A percentile compares a stretch with the other conserved stretches of the same genome.
Evolutionary conservation across 2,113 vertebrate species (phyloP).

Genomic region (Larimichthys polyactis): DNA sequence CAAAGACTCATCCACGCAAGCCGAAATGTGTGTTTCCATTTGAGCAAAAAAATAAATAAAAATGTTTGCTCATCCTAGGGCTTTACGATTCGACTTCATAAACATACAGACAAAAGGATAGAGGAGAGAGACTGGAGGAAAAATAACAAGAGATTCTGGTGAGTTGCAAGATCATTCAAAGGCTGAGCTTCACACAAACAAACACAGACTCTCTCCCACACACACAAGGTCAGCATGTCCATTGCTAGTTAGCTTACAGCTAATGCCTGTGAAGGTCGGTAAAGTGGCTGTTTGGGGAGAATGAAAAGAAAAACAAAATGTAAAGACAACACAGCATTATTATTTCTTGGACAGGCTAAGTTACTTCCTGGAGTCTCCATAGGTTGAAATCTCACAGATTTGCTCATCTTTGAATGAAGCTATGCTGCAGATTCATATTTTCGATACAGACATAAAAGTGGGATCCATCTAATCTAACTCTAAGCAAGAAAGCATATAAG

Average conservation of each 20-base stretch:
- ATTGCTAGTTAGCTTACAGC: background rate
- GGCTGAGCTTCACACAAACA: background rate
- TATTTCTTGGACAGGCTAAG: background rate
- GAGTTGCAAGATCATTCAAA: background rate
- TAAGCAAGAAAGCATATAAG: background rate
- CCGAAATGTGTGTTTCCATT: background rate
- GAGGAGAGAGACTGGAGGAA: background rate
- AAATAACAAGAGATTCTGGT: background rate
- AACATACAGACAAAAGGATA: background rate
- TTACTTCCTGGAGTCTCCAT: background rate
- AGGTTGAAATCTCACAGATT: background rate
- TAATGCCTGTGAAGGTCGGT: background rate
- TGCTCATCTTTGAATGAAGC: too few relatives aligned
- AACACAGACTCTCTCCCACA: background rate
- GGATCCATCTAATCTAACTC: background rate
- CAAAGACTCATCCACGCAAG: background rate
- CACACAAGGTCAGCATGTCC: background rate
- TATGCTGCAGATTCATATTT: background rate
- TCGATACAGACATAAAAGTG: background rate
- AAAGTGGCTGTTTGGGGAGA: background rate
- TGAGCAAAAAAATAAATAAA: background rate
- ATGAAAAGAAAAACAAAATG: background rate
- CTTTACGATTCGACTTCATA: background rate
- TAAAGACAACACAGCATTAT: fast-evolving
- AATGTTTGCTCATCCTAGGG: background rate